Evolutionary conservation across 2,888 invertebrate species (phyloP).

Genomic region (Drosophila tripunctata): DNA sequence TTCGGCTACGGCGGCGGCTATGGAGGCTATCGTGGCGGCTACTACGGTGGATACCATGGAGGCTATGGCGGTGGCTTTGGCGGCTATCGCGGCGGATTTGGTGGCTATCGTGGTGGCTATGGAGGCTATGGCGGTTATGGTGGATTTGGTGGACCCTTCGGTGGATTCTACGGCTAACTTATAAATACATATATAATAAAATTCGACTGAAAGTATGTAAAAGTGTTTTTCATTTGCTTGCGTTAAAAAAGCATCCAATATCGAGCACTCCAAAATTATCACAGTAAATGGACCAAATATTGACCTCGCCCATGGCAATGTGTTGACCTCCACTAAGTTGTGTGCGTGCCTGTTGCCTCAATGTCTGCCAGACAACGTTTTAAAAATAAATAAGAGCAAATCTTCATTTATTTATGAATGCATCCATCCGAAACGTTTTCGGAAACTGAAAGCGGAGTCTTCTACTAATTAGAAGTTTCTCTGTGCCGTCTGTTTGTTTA

Average conservation of each 20-base stretch:
- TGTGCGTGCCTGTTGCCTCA: conserved; percentile 52
- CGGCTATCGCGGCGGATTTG: conserved; percentile 15
- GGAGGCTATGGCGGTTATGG: conserved; percentile 18
- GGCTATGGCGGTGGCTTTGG: conserved; percentile 18
- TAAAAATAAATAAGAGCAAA: conserved; percentile 76
- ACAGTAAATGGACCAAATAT: conserved; percentile 63
- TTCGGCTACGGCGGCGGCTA: conserved; percentile 26
- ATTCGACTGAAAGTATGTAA: conserved; percentile 15
- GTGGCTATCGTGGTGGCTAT: conserved; percentile 19
- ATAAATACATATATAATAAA: conserved; percentile 33
- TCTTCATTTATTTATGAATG: conserved; percentile 72
- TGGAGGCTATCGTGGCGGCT: conserved; percentile 12
- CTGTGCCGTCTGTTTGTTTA: conserved; percentile 64
- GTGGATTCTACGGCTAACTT: conserved; percentile 24
- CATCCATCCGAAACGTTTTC: background rate
- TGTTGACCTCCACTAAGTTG: conserved; percentile 60
- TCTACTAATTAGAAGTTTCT: conserved; percentile 64
- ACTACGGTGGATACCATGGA: conserved; percentile 8
- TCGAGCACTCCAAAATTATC: conserved; percentile 36
- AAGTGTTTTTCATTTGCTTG: background rate
- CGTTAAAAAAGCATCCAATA: too few species aligned
- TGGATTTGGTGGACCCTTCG: conserved; percentile 16
- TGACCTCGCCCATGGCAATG: conserved; percentile 74
- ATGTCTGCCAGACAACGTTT: conserved; percentile 57
- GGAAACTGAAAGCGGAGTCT: background rate